Conservation (phyloP, 1,140 invertebrate species). For the Paraescarpia echinospica region DNA sequence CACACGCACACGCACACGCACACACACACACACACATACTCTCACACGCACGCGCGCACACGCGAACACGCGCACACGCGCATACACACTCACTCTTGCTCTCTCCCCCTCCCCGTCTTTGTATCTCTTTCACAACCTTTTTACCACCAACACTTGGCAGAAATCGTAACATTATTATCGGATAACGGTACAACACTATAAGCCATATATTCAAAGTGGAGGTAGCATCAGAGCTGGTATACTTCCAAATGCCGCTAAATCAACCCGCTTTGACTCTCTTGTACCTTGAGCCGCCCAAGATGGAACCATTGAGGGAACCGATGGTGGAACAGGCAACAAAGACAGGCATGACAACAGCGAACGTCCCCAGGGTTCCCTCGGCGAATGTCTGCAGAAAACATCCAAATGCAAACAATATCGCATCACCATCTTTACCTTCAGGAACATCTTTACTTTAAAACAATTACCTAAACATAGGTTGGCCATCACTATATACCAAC, state of each 20-base stretch:
- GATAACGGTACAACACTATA: too few relatives aligned
- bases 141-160: not conserved
- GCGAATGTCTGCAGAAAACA: slow-evolving; percentile 23
- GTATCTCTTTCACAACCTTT: not conserved
- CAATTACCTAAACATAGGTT: too few relatives aligned
- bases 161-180: too few relatives aligned
- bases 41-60: too few relatives aligned
- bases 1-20: slow-evolving; percentile 28
- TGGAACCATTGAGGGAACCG: slow-evolving; percentile 15
- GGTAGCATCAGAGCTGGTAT: too few relatives aligned
- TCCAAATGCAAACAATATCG: not conserved
- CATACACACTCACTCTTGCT: not conserved
- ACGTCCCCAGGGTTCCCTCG: not conserved
- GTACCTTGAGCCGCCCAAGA: slow-evolving; percentile 21
- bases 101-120: too few relatives aligned
- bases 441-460: too few relatives aligned
- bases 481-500: too few relatives aligned
- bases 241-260: too few relatives aligned
- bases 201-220: too few relatives aligned
- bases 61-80: not conserved
- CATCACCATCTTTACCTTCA: too few relatives aligned
- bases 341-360: slow-evolving; percentile 9
- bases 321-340: slow-evolving; percentile 23
- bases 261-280: not conserved
- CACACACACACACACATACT: too few relatives aligned